Evolutionary conservation across 1,140 invertebrate genomes (phyloP).

Genomic region (Drosophila pseudoobscura): DNA sequence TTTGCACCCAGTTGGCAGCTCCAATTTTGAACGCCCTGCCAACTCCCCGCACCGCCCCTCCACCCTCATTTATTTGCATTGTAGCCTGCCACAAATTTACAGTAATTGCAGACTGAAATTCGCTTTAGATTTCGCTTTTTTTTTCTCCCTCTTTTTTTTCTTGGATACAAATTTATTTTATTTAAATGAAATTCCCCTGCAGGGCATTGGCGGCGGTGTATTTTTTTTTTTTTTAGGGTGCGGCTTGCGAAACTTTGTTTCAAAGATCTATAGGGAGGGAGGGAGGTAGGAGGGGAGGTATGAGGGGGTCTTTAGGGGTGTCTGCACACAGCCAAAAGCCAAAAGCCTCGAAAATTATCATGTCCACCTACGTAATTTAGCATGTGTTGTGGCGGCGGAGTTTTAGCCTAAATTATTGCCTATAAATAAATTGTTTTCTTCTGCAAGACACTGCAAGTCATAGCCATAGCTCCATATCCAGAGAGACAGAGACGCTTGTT

Average conservation of each 20-base stretch:
- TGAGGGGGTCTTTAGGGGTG: conserved; percentile 41
- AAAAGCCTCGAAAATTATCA: conserved; percentile 50
- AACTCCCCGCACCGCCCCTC: neutral
- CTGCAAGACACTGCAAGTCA: conserved; percentile 4
- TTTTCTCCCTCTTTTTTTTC: conserved; percentile 25
- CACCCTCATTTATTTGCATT: conserved; percentile 51
- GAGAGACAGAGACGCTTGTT: neutral
- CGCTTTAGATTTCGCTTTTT: conserved; percentile 3
- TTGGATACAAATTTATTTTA: conserved; percentile 73
- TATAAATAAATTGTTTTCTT: conserved; percentile 64
- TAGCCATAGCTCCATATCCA: too few species aligned
- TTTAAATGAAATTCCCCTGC: conserved; percentile 67
- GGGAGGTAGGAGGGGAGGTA: neutral
- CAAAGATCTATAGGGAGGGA: conserved; percentile 19
- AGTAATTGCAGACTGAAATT: conserved; percentile 60
- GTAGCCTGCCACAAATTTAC: conserved; percentile 47
- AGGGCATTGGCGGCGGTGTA: conserved; percentile 42
- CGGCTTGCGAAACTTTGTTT: conserved; percentile 52
- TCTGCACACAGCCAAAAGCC: conserved; percentile 43
- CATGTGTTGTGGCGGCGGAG: conserved; percentile 56
- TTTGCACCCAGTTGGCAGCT: conserved; percentile 31
- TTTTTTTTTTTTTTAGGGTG: conserved; percentile 64
- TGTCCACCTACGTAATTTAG: conserved; percentile 79
- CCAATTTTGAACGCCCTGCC: conserved; percentile 4
- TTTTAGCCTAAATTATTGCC: conserved; percentile 67